Evolutionary conservation across 1,140 invertebrate species (phyloP).

Genomic region (Thaumatotibia leucotreta): DNA sequence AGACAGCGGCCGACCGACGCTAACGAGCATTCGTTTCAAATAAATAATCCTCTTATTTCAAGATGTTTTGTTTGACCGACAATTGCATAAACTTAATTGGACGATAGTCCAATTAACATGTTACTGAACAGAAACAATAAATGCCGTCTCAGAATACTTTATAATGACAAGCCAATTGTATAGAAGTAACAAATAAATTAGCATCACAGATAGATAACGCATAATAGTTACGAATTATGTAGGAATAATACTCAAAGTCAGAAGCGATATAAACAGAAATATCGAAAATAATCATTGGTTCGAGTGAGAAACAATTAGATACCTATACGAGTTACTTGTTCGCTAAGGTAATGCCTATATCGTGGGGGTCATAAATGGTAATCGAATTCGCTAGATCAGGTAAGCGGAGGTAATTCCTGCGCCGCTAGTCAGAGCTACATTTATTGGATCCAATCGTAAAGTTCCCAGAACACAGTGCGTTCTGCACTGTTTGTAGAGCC

Average conservation of each 20-base stretch:
- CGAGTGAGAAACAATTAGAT: neutral
- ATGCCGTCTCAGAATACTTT: neutral
- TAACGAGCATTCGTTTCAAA: slow-evolving; percentile 66
- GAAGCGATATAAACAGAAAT: neutral
- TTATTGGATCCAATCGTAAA: slow-evolving; percentile 8
- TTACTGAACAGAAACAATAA: neutral
- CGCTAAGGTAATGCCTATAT: neutral
- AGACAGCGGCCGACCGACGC: slow-evolving; percentile 61
- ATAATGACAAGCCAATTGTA: neutral
- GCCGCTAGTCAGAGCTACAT: neutral
- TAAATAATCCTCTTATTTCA: slow-evolving; percentile 69
- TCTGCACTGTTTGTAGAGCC: neutral
- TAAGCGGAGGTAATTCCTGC: neutral
- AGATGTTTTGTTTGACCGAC: slow-evolving; percentile 62
- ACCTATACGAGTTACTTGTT: too few relatives aligned
- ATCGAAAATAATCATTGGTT: neutral
- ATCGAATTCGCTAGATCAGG: neutral
- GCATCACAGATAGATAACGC: neutral
- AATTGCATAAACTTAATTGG: slow-evolving; percentile 66
- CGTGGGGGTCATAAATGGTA: slow-evolving; percentile 9
- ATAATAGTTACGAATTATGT: neutral
- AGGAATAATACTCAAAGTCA: neutral
- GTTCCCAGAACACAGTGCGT: slow-evolving; percentile 5
- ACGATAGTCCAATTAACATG: slow-evolving; percentile 14
- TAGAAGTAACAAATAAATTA: neutral